These are phyloP conservation scores for Condylura cristata DNA, from an alignment of 2,113 vertebrate genomes.

Conservation along the genomic window DNA sequence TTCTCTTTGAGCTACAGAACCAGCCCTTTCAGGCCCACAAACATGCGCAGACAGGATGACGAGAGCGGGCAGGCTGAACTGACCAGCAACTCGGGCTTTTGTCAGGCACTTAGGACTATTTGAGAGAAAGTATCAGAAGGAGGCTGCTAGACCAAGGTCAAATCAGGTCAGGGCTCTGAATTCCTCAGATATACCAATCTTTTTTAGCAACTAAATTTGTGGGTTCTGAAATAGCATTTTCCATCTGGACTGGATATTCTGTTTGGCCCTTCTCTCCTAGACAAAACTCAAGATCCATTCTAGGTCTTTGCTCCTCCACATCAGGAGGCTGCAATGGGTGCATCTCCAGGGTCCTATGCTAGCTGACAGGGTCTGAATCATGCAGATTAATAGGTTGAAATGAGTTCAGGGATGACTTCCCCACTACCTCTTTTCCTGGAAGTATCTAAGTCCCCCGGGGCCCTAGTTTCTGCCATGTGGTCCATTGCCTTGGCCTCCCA, in stretches of 20 bases:
- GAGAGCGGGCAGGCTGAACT: background rate
- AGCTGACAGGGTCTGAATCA: background rate
- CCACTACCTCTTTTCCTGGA: background rate
- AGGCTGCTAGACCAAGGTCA: conserved; percentile 33
- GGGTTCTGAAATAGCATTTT: conserved; percentile 36
- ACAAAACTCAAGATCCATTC: background rate
- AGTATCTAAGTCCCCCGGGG: background rate
- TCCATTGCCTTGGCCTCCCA: no score
- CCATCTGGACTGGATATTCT: background rate
- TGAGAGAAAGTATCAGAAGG: conserved; percentile 26
- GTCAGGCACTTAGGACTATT: background rate
- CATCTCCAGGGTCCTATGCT: background rate
- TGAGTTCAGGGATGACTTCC: background rate
- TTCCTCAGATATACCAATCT: conserved; percentile 17
- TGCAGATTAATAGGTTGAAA: background rate
- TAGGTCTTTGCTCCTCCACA: background rate
- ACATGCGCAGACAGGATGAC: background rate
- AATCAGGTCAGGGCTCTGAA: background rate
- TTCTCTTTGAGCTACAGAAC: background rate
- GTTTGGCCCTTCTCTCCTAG: background rate
- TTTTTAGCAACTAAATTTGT: background rate
- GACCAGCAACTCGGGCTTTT: background rate
- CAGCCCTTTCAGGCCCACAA: background rate
- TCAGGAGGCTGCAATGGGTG: background rate
- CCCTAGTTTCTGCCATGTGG: background rate